Evolutionary conservation across 1,140 invertebrate genomes (phyloP).

Genomic region (Atta texana): DNA sequence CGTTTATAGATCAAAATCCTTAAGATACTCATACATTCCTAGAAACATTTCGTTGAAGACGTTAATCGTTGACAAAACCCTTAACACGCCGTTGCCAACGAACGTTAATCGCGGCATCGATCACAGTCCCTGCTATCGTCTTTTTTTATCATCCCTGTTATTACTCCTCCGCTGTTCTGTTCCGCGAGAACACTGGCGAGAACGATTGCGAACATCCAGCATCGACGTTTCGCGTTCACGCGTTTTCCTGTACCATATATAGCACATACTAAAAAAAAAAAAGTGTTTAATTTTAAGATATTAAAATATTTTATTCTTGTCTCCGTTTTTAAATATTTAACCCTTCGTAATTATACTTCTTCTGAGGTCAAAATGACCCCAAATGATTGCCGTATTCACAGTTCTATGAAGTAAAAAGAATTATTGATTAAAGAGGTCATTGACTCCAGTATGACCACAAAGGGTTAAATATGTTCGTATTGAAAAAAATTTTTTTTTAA

Average conservation of each 20-base stretch:
- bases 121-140: conserved; percentile 28
- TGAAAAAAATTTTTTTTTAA: too few relatives aligned
- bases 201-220: conserved; percentile 30
- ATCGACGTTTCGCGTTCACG: conserved; percentile 37
- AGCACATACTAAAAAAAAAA: not conserved
- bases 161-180: conserved; percentile 15
- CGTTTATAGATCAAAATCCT: conserved; percentile 49
- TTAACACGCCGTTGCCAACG: not conserved
- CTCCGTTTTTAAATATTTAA: too few relatives aligned
- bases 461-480: too few relatives aligned
- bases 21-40: conserved; percentile 22
- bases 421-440: too few relatives aligned
- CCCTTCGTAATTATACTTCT: too few relatives aligned
- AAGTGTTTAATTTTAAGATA: too few relatives aligned
- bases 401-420: too few relatives aligned
- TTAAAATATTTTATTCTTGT: too few relatives aligned
- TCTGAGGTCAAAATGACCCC: too few relatives aligned
- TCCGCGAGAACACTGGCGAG: conserved; percentile 34
- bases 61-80: conserved; percentile 28
- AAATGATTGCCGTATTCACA: too few relatives aligned
- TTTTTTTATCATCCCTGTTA: conserved; percentile 7
- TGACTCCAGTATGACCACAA: too few relatives aligned
- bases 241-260: conserved; percentile 33
- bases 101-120: conserved; percentile 28
- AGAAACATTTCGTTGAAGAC: conserved; percentile 23